A percentile compares a stretch with the other conserved stretches of the same genome.
Evolutionary conservation across 2,888 invertebrate genomes (phyloP).

Genomic region (Achlya flavicornis): DNA sequence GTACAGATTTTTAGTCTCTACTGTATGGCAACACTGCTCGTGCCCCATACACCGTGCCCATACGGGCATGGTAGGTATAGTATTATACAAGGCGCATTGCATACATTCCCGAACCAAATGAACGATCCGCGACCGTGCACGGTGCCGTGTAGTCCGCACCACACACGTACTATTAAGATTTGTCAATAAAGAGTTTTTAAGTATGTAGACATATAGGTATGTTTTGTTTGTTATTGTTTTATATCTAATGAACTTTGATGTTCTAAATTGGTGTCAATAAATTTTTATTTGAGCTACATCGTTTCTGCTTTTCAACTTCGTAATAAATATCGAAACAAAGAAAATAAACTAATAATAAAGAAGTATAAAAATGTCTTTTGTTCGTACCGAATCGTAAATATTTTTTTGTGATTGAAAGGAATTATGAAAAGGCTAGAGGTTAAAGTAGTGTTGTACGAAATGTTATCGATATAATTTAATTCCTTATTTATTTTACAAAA

Average conservation of each 20-base stretch:
- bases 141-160: too few species aligned
- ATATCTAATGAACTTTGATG: not conserved
- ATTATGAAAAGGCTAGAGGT: not conserved
- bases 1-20: too few species aligned
- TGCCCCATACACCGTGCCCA: too few species aligned
- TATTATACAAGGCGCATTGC: too few species aligned
- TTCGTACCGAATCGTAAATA: constrained; percentile 1
- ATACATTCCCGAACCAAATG: too few species aligned
- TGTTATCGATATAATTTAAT: not conserved
- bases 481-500: not conserved
- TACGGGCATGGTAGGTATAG: too few species aligned
- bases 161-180: too few species aligned
- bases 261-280: not conserved
- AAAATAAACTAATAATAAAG: not conserved
- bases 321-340: not conserved
- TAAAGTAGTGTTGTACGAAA: not conserved
- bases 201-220: too few species aligned
- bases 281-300: not conserved
- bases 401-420: constrained; percentile 5
- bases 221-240: too few species aligned
- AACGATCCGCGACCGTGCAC: too few species aligned
- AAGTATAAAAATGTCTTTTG: constrained; percentile 13
- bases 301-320: not conserved
- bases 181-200: too few species aligned
- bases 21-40: too few species aligned